Evolutionary conservation across 2,888 invertebrate species (phyloP).

Genomic region (Lepeophtheirus nordmannii): DNA sequence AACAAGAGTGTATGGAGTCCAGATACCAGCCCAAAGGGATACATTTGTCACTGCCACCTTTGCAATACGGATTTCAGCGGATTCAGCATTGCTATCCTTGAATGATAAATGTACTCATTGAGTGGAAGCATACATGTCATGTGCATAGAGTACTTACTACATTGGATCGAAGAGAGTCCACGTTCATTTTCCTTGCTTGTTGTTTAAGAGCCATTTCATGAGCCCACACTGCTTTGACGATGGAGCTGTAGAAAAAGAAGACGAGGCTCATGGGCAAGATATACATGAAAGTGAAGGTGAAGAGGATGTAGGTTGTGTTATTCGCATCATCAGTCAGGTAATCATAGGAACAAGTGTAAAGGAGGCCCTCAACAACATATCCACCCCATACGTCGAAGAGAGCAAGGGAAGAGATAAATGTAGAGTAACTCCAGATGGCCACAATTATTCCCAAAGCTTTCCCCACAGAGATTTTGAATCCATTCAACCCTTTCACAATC

Average conservation of each 20-base stretch:
- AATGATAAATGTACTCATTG: neutral
- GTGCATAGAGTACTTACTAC: neutral
- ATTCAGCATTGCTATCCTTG: slow-evolving; percentile 6
- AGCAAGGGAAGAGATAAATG: slow-evolving; percentile 33
- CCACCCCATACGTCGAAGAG: slow-evolving; percentile 34
- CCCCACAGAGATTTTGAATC: slow-evolving; percentile 33
- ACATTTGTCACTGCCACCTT: slow-evolving; percentile 28
- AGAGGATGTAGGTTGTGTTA: slow-evolving; percentile 42
- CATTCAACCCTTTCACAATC: slow-evolving; percentile 35
- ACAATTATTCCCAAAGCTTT: slow-evolving; percentile 33
- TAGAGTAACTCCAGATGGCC: slow-evolving; percentile 35
- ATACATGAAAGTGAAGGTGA: slow-evolving; percentile 42
- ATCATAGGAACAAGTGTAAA: slow-evolving; percentile 38
- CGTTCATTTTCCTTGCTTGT: slow-evolving; percentile 57
- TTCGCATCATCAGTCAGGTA: slow-evolving; percentile 42
- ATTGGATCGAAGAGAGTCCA: slow-evolving; percentile 15
- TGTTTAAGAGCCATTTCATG: slow-evolving; percentile 74
- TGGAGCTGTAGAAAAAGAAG: slow-evolving; percentile 47
- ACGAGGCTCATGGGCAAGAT: slow-evolving; percentile 42
- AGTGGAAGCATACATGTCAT: neutral
- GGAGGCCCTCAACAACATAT: slow-evolving; percentile 35
- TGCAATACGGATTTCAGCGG: slow-evolving; percentile 28
- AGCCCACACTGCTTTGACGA: slow-evolving; percentile 57
- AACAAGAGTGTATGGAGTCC: slow-evolving; percentile 32
- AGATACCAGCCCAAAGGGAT: slow-evolving; percentile 29